Evolutionary conservation across 2,113 vertebrate genomes (phyloP), one percentile per base, ranked within the genome.

Genomic region (Sylvilagus bachmani): DNA sequence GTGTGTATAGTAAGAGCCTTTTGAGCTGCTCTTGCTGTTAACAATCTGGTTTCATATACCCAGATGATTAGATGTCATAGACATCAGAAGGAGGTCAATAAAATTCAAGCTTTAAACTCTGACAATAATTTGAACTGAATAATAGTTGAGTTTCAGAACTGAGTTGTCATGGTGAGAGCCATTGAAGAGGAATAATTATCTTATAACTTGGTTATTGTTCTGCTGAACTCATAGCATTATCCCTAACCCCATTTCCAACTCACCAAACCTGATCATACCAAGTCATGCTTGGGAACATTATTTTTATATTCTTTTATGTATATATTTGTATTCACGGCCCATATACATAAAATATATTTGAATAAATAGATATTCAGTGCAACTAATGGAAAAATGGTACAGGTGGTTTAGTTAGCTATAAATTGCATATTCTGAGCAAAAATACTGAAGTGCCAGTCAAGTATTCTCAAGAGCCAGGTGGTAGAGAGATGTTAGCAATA

Each of bases 31-130:
- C 86, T 93, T 93, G 74, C 96, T 96, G 97, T 95, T 97, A 96
- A 94, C 95, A 92, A 71, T 95, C 95, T 96, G 89, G 90, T 93
- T 97, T 97, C 94, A 95, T 91, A 95, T 79, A 90, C 92, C 94
- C 96, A 96, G 94, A 97, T 96, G 97, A 97, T 97, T 97, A 95
- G 93, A 95, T 95, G 96, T 95, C 96, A 97, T 77, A 96, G 94
- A 94, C 92, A 95, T 95, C 86, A 95, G 90, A 97, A 95, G 90
- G 94, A 97, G 95, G 97, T 96, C 97, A 97, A 96, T 96, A 96
- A 91, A 96, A 97, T 86, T 70, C 94, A 96, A 91, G 83, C 96
- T 97, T 97, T 97, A 96, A 97, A 97, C 96, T 94, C 95, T 93
- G 82, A 96, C 92, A 91, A 95, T 97, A 93, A 97, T 97, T 66